Base-by-base conservation (phyloP, 2,888 invertebrate species). In the Gnatocerus cornutus region DNA sequence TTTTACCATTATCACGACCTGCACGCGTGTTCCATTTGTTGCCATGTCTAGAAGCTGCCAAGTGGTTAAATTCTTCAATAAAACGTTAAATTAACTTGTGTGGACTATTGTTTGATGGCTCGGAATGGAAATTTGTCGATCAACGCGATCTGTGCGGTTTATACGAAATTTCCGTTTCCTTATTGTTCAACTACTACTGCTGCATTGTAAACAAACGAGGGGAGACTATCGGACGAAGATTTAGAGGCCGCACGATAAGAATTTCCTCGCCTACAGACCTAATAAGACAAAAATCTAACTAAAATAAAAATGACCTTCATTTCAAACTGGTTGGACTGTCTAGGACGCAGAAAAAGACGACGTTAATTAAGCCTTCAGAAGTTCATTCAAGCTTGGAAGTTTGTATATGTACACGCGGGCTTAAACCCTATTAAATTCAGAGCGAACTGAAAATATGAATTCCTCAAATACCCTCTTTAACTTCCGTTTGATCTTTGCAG, bases 1-100 rank as follows among this genome's bases (percentile, higher is more conserved):
- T 39, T 61, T 27, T 50, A 61, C 61, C 61, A 61, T 50, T 50
- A 48, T 61, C 61, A 61, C 61, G 61, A 48, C 48, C 10, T 39
- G 48, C 21, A 39, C 50, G 61, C 61, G 48, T 61, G 61, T 37
- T 61, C 48, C 14, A 50, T 48, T 61, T 61, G 61, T 27, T 61
- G 59, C 33, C 46, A 59, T 37, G 48, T 46, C 48, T 45, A 33
- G 37, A 46, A 14, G 56, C 59, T 59, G 61, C 61, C 50, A 61
- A 61, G 37, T 39, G 39, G 37, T 16, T 37, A 41, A 61, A 50
- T 59, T 29, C 33, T 43, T 12, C 14, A 45, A 59, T 46, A 59
- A 59, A 59, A 59, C 29, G 43, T 41, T 43, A 56, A 56, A 56
- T 41, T 56, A 41, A 56, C 7, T 56, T 43, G 41, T 39, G 55